Conservation (phyloP, 2,113 vertebrate species). For the Brachyhypopomus occidentalis region DNA sequence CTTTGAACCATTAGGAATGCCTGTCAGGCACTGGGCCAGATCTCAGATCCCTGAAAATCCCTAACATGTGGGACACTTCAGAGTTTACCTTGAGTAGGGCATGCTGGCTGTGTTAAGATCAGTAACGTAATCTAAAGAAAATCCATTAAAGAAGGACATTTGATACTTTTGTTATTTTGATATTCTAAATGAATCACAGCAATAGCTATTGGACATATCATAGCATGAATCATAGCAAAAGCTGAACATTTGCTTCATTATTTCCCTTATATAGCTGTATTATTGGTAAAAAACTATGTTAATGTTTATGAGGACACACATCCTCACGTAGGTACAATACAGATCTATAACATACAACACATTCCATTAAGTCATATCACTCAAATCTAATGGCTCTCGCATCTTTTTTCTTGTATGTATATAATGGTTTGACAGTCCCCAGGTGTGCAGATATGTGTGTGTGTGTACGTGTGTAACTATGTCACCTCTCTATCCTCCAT, state of each 20-base stretch:
- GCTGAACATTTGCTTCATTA: not conserved
- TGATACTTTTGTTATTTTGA: conserved; percentile 2
- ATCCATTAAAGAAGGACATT: not conserved
- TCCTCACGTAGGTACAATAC: conserved; percentile 13
- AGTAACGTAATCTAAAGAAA: conserved; percentile 19
- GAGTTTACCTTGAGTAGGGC: not conserved
- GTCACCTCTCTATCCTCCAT: no score
- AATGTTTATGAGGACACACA: no score
- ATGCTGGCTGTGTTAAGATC: conserved; percentile 22
- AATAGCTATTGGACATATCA: not conserved
- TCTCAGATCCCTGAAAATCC: not conserved
- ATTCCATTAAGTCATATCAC: conserved; percentile 51
- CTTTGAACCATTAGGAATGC: not conserved
- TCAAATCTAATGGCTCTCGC: conserved; percentile 37
- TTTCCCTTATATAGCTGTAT: conserved; percentile 34
- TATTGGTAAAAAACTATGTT: conserved; percentile 26
- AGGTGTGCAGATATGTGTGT: conserved; percentile 27
- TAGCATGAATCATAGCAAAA: not conserved
- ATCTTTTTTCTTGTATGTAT: conserved; percentile 31
- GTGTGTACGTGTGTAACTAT: conserved; percentile 29
- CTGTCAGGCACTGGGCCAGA: no score
- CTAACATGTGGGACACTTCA: not conserved
- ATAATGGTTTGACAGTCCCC: not conserved
- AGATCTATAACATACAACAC: conserved; percentile 37
- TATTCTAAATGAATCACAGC: not conserved